phyloP scores from a whole-genome alignment of 2,797 vertebrate species.

The Gouania willdenowi region DNA sequence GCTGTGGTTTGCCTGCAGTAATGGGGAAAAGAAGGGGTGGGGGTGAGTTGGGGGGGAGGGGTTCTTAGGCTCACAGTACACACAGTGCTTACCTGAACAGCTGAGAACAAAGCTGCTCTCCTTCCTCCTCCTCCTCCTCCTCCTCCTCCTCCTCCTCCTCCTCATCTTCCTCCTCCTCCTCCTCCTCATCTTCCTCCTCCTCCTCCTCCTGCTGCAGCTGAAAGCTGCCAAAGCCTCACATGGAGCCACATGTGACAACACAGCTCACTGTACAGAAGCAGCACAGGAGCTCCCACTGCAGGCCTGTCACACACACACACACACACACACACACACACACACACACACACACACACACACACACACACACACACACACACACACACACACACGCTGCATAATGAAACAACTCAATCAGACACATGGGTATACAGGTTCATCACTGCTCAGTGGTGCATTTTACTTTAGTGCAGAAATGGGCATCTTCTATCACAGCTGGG shows the following conservation, averaged over 20 bases:
- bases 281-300: constrained; percentile 40
- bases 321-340: constrained; percentile 11
- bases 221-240: constrained; percentile 59
- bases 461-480: constrained; percentile 3
- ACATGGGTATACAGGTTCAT: not conserved
- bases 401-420: constrained; percentile 3
- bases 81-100: constrained; percentile 54
- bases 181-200: too few species aligned
- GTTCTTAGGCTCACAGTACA: constrained; percentile 41
- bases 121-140: too few species aligned
- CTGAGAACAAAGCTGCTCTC: constrained; percentile 59
- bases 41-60: constrained; percentile 15
- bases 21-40: constrained; percentile 23
- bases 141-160: too few species aligned
- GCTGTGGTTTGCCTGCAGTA: constrained; percentile 48
- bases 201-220: constrained; percentile 52
- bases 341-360: constrained; percentile 6
- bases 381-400: constrained; percentile 5
- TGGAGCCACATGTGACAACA: constrained; percentile 69
- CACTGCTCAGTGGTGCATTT: not conserved
- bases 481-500: too few species aligned
- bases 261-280: constrained; percentile 35
- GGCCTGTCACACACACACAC: constrained; percentile 20
- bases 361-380: constrained; percentile 10
- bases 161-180: too few species aligned